Conservation (phyloP, 1,140 invertebrate species). For the Spodoptera litura region DNA sequence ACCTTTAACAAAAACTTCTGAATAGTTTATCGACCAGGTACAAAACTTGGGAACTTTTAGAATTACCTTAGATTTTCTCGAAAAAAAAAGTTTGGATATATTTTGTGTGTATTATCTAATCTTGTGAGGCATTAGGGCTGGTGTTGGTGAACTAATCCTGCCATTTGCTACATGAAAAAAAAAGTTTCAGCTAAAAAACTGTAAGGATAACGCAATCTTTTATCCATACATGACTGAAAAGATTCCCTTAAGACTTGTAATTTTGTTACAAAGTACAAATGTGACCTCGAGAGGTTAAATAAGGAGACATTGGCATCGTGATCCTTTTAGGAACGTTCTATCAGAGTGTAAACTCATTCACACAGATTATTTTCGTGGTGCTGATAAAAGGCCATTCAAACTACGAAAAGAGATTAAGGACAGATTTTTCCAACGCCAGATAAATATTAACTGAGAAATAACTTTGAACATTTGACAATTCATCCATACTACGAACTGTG, state of each 20-base stretch:
- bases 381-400: too few species aligned
- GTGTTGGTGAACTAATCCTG: neutral
- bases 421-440: too few species aligned
- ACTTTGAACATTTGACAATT: too few species aligned
- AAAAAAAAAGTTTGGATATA: neutral
- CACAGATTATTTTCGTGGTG: too few species aligned
- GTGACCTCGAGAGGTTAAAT: too few species aligned
- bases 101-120: conserved; percentile 22
- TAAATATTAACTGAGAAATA: too few species aligned
- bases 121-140: conserved; percentile 11
- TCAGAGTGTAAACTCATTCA: too few species aligned
- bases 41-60: neutral
- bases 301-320: too few species aligned
- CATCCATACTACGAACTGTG: too few species aligned
- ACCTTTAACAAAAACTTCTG: conserved; percentile 19
- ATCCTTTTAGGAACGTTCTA: too few species aligned
- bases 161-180: neutral
- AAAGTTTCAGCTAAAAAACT: neutral
- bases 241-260: neutral
- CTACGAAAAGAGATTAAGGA: too few species aligned
- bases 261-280: neutral
- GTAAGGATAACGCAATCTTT: neutral
- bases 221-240: neutral
- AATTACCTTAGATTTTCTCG: neutral
- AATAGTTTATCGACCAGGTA: conserved; percentile 20